These are phyloP conservation scores for Gasteruption jaculator DNA, from an alignment of 2,888 invertebrate genomes.

Conservation along the genomic window DNA sequence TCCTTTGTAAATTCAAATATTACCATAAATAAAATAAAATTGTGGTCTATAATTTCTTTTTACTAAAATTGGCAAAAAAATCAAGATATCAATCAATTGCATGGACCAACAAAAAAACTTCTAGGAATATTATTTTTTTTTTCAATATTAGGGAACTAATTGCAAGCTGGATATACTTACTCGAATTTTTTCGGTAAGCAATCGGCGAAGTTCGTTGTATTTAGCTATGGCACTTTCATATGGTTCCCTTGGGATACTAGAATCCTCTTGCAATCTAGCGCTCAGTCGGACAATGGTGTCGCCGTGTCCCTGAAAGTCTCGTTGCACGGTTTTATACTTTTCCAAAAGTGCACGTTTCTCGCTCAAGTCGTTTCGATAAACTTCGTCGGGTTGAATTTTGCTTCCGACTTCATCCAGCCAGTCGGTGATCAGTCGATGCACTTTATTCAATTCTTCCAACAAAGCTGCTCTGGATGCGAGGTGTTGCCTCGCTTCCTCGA, in stretches of 20 bases:
- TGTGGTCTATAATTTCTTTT: too few species aligned
- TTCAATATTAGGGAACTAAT: too few species aligned
- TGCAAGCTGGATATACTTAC: constrained; percentile 52
- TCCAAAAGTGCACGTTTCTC: constrained; percentile 88
- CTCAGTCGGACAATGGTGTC: constrained; percentile 76
- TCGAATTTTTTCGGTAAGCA: constrained; percentile 62
- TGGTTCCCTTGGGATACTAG: constrained; percentile 62
- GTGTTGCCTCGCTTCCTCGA: constrained; percentile 74
- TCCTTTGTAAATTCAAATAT: too few species aligned
- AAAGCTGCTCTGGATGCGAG: constrained; percentile 71
- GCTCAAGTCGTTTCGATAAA: constrained; percentile 76
- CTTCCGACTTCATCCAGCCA: constrained; percentile 88
- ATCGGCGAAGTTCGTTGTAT: constrained; percentile 66
- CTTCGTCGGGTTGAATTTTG: constrained; percentile 72
- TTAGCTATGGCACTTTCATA: constrained; percentile 68
- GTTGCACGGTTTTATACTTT: constrained; percentile 76
- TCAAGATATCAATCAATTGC: too few species aligned
- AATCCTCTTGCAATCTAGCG: constrained; percentile 67
- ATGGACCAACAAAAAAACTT: not conserved
- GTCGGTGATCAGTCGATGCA: constrained; percentile 73
- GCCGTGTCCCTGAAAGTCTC: constrained; percentile 76
- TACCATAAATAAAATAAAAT: too few species aligned
- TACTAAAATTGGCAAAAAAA: too few species aligned
- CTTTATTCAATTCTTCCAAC: constrained; percentile 83
- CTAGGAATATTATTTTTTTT: constrained; percentile 17